Percentiles rank a stretch among this genome's conserved stretches.
These are phyloP conservation scores for Elysia crispata DNA, from an alignment of 2,888 invertebrate genomes.

Conservation along the genomic window DNA sequence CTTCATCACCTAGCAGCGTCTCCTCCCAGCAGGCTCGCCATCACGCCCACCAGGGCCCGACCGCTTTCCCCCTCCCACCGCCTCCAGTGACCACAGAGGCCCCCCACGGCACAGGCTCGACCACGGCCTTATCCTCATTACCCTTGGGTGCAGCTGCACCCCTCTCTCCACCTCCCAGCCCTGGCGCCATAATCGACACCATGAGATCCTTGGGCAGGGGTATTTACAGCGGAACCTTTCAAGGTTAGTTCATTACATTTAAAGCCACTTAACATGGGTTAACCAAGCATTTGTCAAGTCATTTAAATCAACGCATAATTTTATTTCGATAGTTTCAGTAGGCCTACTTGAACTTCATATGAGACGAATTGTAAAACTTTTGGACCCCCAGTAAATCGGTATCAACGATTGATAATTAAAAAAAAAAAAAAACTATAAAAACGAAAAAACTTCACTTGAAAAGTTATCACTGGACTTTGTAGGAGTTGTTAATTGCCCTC, in stretches of 20 bases:
- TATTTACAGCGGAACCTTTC: conserved; percentile 97
- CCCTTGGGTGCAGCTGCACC: conserved; percentile 43
- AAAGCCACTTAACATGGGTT: too few species aligned
- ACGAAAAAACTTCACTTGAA: too few species aligned
- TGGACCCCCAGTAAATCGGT: too few species aligned
- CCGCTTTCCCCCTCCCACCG: conserved; percentile 34
- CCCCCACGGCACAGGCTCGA: neutral
- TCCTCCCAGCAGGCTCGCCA: neutral
- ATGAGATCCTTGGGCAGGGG: conserved; percentile 96
- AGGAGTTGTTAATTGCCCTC: too few species aligned
- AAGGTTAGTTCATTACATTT: conserved; percentile 79
- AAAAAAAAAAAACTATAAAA: too few species aligned
- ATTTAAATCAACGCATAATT: too few species aligned
- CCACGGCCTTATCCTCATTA: neutral
- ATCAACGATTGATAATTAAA: too few species aligned
- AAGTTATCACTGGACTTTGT: too few species aligned
- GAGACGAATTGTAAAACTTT: too few species aligned
- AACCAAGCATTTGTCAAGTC: too few species aligned
- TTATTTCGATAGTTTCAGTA: too few species aligned
- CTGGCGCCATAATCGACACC: conserved; percentile 91
- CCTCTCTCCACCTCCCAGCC: conserved; percentile 52
- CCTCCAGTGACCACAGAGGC: neutral
- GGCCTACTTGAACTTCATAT: too few species aligned
- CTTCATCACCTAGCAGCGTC: conserved; percentile 15
- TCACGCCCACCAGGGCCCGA: neutral